Evolutionary conservation across 1,140 invertebrate species (phyloP).

Genomic region (Orchestia grillus): DNA sequence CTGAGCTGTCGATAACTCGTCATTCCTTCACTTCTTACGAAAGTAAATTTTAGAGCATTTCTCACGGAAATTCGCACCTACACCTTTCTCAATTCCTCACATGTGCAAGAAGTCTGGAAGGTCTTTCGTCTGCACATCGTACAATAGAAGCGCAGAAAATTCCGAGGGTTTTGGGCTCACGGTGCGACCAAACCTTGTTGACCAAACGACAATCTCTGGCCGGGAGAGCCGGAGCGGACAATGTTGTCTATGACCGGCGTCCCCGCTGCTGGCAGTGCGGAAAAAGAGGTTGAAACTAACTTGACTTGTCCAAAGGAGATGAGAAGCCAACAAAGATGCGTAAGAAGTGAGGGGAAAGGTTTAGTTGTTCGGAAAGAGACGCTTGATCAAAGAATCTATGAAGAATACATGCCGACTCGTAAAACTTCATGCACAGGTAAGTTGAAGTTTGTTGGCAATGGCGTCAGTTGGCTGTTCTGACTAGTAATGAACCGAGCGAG

Average conservation of each 20-base stretch:
- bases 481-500: no score
- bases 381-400: no score
- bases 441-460: no score
- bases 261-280: no score
- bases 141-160: not conserved
- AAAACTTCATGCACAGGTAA: no score
- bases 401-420: no score
- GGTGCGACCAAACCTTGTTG: not conserved
- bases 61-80: not conserved
- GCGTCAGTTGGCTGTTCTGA: no score
- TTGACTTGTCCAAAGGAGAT: not conserved
- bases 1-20: no score
- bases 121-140: not conserved
- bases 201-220: not conserved
- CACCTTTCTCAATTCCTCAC: not conserved
- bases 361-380: no score
- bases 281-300: not conserved
- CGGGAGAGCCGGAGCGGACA: not conserved
- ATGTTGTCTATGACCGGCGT: not conserved
- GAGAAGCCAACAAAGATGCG: not conserved
- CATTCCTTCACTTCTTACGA: no score
- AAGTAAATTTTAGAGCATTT: no score
- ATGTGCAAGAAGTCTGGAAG: not conserved
- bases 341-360: not conserved
- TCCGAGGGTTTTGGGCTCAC: not conserved